phyloP scores from a whole-genome alignment of 2,797 vertebrate species.

The Halcyon badia region DNA sequence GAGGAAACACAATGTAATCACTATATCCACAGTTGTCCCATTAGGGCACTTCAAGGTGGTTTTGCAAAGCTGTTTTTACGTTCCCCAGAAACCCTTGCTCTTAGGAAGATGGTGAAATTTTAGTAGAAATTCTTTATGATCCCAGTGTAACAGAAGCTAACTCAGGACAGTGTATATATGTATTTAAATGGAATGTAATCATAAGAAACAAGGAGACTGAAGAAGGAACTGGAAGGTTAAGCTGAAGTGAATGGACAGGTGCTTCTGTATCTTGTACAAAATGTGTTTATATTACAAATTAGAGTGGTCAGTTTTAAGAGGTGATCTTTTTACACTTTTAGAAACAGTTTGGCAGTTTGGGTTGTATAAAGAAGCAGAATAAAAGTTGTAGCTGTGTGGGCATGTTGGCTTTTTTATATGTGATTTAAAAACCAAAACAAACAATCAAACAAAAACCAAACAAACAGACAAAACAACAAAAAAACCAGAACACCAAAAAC shows the following conservation, averaged over 20 bases:
- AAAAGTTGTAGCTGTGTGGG: background rate
- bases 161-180: accelerated
- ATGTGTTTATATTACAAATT: background rate
- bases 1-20: background rate
- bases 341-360: background rate
- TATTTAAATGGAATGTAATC: background rate
- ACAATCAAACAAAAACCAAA: no score
- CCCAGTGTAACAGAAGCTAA: background rate
- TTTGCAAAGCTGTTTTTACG: background rate
- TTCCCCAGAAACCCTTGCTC: background rate
- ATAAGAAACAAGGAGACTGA: background rate
- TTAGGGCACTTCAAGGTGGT: background rate
- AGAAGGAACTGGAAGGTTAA: background rate
- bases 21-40: background rate
- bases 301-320: background rate
- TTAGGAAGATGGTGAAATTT: background rate
- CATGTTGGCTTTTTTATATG: background rate
- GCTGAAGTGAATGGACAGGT: background rate
- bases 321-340: background rate
- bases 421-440: background rate
- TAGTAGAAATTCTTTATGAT: background rate
- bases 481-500: no score
- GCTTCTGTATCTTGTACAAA: accelerated
- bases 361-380: background rate
- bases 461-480: no score